Evolutionary conservation across 2,113 vertebrate species (phyloP).

Genomic region (Lampris megalopsis): DNA sequence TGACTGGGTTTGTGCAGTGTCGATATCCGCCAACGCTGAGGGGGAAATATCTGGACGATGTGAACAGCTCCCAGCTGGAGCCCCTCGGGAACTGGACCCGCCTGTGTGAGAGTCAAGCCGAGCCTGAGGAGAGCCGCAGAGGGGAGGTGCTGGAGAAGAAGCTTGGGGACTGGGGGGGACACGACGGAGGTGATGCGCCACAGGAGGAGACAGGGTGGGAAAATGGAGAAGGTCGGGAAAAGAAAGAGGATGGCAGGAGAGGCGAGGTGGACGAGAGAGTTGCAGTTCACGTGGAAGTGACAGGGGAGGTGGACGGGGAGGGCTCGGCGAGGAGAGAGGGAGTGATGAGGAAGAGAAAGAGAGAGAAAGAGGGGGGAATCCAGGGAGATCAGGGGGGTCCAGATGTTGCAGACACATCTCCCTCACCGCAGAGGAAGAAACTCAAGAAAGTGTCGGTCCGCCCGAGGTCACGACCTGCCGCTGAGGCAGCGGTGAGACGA

Average conservation of each 20-base stretch:
- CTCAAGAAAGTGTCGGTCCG: slow-evolving; percentile 43
- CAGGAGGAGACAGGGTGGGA: slow-evolving; percentile 27
- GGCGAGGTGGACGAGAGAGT: slow-evolving; percentile 7
- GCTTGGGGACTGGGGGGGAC: slow-evolving; percentile 21
- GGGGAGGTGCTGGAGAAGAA: slow-evolving; percentile 48
- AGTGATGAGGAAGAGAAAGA: slow-evolving; percentile 38
- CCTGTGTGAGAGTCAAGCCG: slow-evolving; percentile 54
- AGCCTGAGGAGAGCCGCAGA: slow-evolving; percentile 63
- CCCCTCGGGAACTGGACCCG: slow-evolving; percentile 69
- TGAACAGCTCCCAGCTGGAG: slow-evolving; percentile 86
- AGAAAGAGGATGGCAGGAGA: not conserved
- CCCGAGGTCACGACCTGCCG: slow-evolving; percentile 49
- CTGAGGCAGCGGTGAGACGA: slow-evolving; percentile 48
- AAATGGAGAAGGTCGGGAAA: not conserved
- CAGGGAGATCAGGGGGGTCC: slow-evolving; percentile 70
- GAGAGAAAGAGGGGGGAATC: slow-evolving; percentile 44
- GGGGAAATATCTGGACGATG: slow-evolving; percentile 91
- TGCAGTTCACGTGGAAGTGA: not conserved
- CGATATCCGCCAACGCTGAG: slow-evolving; percentile 83
- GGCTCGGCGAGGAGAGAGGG: slow-evolving; percentile 13
- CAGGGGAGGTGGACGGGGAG: not conserved
- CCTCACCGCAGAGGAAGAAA: slow-evolving; percentile 46
- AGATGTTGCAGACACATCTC: slow-evolving; percentile 26
- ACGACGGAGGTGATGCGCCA: not conserved
- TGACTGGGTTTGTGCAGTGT: slow-evolving; percentile 91